These are phyloP conservation scores for Synanthedon vespiformis DNA, from an alignment of 2,888 invertebrate genomes.

Conservation along the genomic window DNA sequence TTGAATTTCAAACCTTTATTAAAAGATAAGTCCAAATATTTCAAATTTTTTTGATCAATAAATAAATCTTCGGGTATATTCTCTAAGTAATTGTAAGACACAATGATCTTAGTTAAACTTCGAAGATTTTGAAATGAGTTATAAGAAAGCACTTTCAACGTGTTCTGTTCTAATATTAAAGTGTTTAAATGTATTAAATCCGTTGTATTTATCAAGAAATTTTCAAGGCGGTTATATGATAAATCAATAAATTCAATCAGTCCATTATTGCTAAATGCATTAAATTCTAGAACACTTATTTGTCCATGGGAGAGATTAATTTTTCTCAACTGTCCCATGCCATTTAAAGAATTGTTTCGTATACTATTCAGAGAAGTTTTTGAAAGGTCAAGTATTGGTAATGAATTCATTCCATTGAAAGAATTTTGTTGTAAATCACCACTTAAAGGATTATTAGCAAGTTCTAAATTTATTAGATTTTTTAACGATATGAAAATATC, in stretches of 20 bases:
- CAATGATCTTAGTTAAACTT: slow-evolving; percentile 17
- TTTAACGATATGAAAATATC: slow-evolving; percentile 27
- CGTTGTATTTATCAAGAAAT: slow-evolving; percentile 32
- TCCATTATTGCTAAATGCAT: slow-evolving; percentile 30
- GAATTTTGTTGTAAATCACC: slow-evolving; percentile 26
- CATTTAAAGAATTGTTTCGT: slow-evolving; percentile 35
- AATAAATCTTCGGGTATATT: slow-evolving; percentile 20
- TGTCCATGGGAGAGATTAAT: slow-evolving; percentile 38
- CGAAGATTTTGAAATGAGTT: slow-evolving; percentile 18
- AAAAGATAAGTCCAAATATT: slow-evolving; percentile 33
- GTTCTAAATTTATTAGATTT: slow-evolving; percentile 28
- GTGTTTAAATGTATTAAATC: slow-evolving; percentile 22
- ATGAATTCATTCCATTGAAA: slow-evolving; percentile 31
- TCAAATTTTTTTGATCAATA: slow-evolving; percentile 18
- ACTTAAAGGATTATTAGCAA: slow-evolving; percentile 35
- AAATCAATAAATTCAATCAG: slow-evolving; percentile 34
- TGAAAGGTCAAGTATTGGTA: slow-evolving; percentile 41
- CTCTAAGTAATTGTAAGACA: slow-evolving; percentile 28
- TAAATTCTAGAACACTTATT: slow-evolving; percentile 29
- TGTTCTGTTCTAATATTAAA: slow-evolving; percentile 34
- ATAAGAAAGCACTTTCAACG: slow-evolving; percentile 19
- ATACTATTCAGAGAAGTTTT: slow-evolving; percentile 23
- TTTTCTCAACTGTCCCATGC: slow-evolving; percentile 29
- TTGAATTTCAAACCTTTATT: slow-evolving; percentile 27
- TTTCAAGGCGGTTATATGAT: slow-evolving; percentile 31